Evolutionary conservation across 37 sponge, comb jelly and placozoan species (phyloP), one percentile per base, ranked within the genome.

Genomic region (Crambe crambe): DNA sequence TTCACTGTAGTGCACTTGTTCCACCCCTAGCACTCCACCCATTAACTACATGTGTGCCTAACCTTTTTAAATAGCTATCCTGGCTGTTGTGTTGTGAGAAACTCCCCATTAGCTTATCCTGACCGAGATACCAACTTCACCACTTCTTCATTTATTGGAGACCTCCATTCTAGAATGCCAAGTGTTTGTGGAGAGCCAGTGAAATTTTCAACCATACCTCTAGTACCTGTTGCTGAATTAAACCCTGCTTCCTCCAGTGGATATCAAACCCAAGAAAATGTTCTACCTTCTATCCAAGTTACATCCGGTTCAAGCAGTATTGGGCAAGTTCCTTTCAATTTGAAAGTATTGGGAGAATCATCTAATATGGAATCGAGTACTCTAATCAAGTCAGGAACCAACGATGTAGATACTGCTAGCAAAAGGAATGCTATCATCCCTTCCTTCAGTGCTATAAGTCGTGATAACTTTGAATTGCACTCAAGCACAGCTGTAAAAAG

Each of bases 31-130:
- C 36, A 3, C 35, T 42, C 26, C 21, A 23, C 72, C 18, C 20
- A 17, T 3, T 71, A 71, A 3, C 44, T 27, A 20, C 21, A 21
- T 42, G 43, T 22, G 1, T 67, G 35, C 3, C 4, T 67, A 15
- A 42, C 43, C 4, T 68, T 26, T 17, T 17, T 73, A 56, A 17
- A 41, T 54, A 91, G 92, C 76, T 92, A 92, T 71, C 92, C 92
- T 63, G 92, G 89, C 0, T 77, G 80, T 43, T 92, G 92, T 87
- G 92, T 92, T 10, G 41, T 72, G 26, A 79, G 80, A 69, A 30
- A 30, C 34, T 70, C 57, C n/a, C 92, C 92, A 8, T n/a, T 58
- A 18, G 43, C 37, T 17, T 83, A 34, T 27, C 79, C 84, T 20
- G 66, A 70, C 61, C 42, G 72, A 57, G 85, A 87, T 31, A 26